Conservation (phyloP, 2,888 invertebrate species). For the Sacculina carcini region DNA sequence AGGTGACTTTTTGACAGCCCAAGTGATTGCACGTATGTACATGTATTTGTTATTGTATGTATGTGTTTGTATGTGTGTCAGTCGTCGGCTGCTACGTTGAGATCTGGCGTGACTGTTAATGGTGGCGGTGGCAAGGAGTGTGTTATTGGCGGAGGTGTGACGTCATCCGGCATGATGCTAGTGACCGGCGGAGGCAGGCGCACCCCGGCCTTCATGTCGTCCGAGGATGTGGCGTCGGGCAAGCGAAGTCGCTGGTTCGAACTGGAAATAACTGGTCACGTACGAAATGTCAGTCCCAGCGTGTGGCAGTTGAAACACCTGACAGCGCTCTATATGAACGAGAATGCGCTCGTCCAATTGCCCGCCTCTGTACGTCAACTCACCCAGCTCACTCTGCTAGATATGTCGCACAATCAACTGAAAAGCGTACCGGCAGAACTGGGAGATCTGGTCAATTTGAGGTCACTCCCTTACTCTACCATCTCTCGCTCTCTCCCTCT, state of each 20-base stretch:
- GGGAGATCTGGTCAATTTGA: conserved; percentile 81
- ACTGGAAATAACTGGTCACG: conserved; percentile 55
- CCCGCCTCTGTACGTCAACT: conserved; percentile 72
- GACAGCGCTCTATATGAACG: conserved; percentile 80
- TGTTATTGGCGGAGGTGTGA: no score
- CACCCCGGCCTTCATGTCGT: conserved; percentile 69
- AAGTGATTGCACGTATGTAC: no score
- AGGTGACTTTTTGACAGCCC: no score
- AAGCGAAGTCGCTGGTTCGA: conserved; percentile 80
- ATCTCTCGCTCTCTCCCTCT: background rate
- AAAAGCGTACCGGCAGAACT: conserved; percentile 81
- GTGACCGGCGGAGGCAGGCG: no score
- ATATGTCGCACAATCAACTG: conserved; percentile 82
- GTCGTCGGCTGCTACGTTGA: no score
- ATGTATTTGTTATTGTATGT: no score
- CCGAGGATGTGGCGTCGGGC: conserved; percentile 71
- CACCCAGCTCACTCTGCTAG: conserved; percentile 56
- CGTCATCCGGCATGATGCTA: no score
- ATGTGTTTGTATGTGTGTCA: no score
- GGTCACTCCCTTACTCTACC: conserved; percentile 22
- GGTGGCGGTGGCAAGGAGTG: no score
- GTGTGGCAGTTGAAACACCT: conserved; percentile 76
- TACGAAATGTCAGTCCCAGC: conserved; percentile 72
- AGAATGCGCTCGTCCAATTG: conserved; percentile 72
- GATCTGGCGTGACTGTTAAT: no score